Percentiles rank a stretch among this genome's conserved stretches.
Conservation (phyloP, 2,888 invertebrate genomes). For the Drosophila melanocephala region DNA sequence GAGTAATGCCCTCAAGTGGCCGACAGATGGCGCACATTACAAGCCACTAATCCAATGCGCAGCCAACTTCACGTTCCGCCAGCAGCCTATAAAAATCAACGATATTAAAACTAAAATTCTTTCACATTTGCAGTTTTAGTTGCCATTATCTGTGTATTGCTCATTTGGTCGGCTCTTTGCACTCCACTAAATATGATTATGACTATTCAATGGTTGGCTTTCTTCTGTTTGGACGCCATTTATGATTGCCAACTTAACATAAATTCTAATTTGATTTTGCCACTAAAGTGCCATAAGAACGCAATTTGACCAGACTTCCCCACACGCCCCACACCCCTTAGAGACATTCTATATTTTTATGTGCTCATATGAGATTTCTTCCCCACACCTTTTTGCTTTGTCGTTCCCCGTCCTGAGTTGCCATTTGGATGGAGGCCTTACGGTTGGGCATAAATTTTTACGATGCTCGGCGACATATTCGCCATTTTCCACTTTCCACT, state of each 20-base stretch:
- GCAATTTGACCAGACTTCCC: constrained; percentile 61
- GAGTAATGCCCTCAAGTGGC: constrained; percentile 83
- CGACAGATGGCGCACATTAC: constrained; percentile 73
- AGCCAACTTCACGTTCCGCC: constrained; percentile 10
- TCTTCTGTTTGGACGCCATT: constrained; percentile 56
- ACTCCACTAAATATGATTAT: constrained; percentile 43
- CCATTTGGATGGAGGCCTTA: constrained; percentile 55
- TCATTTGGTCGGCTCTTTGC: not conserved
- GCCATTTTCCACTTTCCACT: constrained; percentile 73
- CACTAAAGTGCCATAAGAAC: constrained; percentile 81
- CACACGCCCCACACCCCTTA: not conserved
- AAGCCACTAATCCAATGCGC: constrained; percentile 69
- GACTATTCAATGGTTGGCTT: constrained; percentile 52
- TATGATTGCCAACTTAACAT: constrained; percentile 82
- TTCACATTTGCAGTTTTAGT: constrained; percentile 12
- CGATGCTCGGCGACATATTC: constrained; percentile 79
- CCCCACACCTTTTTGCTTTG: not conserved
- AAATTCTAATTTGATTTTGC: constrained; percentile 84
- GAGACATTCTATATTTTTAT: constrained; percentile 16
- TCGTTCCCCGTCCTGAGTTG: not conserved
- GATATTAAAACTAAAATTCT: constrained; percentile 68
- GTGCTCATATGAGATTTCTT: constrained; percentile 13
- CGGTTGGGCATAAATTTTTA: constrained; percentile 81
- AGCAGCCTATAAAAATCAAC: constrained; percentile 50
- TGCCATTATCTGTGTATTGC: constrained; percentile 37